Percentiles rank a stretch among this genome's conserved stretches.
phyloP scores from a whole-genome alignment of 2,888 invertebrate species.

The Yponomeuta sedellus region DNA sequence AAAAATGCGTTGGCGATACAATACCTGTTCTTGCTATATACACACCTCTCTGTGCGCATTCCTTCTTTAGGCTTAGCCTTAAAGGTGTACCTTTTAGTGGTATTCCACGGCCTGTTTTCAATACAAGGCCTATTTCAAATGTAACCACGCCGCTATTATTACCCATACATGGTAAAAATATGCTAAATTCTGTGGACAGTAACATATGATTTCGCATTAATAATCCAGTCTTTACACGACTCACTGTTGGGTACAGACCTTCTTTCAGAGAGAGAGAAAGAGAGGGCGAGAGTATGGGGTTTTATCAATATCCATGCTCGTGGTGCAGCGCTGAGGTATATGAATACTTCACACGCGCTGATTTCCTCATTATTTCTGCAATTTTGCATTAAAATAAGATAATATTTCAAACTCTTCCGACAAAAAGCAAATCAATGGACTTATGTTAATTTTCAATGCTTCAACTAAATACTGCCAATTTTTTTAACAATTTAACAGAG shows the following conservation, averaged over 20 bases:
- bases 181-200: conserved; percentile 85
- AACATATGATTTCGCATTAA: background rate
- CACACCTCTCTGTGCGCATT: conserved; percentile 95
- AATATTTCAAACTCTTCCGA: too few species aligned
- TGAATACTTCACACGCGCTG: too few species aligned
- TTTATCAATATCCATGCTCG: too few species aligned
- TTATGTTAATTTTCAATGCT: background rate
- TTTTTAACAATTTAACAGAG: background rate
- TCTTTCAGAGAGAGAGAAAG: too few species aligned
- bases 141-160: conserved; percentile 92
- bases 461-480: background rate
- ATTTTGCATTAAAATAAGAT: too few species aligned
- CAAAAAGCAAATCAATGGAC: too few species aligned
- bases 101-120: conserved; percentile 86
- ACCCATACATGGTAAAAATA: conserved; percentile 90
- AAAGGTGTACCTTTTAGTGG: conserved; percentile 92
- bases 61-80: conserved; percentile 91
- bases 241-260: too few species aligned
- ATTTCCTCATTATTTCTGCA: too few species aligned
- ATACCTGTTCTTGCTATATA: conserved; percentile 80
- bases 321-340: too few species aligned
- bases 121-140: conserved; percentile 90
- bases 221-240: too few species aligned
- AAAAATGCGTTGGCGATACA: conserved; percentile 78
- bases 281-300: too few species aligned